Base-by-base conservation (phyloP, 1,140 invertebrate species). In the Wiebesia pumilae region DNA sequence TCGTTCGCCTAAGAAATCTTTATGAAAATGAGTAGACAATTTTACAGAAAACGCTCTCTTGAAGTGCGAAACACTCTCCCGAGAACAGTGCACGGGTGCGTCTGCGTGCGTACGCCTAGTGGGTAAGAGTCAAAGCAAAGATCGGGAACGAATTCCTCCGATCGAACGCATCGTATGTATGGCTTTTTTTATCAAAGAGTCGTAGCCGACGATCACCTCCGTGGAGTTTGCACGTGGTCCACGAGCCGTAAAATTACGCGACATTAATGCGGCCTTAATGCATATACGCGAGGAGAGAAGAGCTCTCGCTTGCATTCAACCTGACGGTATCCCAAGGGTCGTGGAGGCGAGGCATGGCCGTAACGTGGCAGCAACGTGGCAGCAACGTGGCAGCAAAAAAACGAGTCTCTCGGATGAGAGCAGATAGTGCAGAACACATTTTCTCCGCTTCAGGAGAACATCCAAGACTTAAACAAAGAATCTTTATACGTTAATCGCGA, bases 201-300 rank as follows among this genome's bases (percentile, higher is more conserved):
- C 71, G 33, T 30, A 69, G 58, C 51, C 43, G 81, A 19, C 71
- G 78, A 35, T 73, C 40, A 43, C 47, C 87, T 47, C n/a, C 43
- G 58, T 54, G 27, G 65, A 81, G 80, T 80, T 81, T 85, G 79
- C 86, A 67, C 79, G 87, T 30, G 43, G 47, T 87, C 86, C 65
- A 75, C 73, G 87, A 85, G 88, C 87, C 89, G 88, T 91, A 88
- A 91, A 91, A 90, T 91, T 89, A 90, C 89, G 84, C 88, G 89
- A 88, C 89, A 90, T 88, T 90, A 88, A 90, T 91, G 88, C 62
- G 38, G 27, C 24, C 4, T 14, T 1, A 3, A 24, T 27, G 10
- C 14, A 62, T 24, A 27, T 27, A 27, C 2, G 6, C 3, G 24
- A 10, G 24, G 38, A 27, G 16, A 21, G 67, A 19, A 1, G 19